These are phyloP conservation scores for Leucoraja ocellata DNA, from an alignment of 2,797 vertebrate genomes.

Conservation along the genomic window DNA sequence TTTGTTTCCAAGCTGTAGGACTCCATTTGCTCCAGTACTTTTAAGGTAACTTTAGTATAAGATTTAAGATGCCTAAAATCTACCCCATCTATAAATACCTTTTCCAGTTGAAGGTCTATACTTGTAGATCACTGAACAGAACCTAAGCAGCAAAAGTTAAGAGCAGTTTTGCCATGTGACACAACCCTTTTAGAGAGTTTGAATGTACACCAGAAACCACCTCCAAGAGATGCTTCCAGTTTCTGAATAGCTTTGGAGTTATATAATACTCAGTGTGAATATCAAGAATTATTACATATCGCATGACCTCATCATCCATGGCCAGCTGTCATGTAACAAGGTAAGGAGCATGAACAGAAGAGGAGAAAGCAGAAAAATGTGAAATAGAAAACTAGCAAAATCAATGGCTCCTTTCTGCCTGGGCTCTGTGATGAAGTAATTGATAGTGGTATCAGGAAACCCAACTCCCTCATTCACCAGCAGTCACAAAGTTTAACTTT, in stretches of 20 bases:
- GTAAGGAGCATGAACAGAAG: background rate
- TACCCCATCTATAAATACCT: background rate
- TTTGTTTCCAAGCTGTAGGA: too few species aligned
- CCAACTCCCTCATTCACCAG: background rate
- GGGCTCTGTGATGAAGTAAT: background rate
- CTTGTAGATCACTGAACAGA: background rate
- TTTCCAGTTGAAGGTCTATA: background rate
- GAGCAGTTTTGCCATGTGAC: background rate
- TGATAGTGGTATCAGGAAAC: background rate
- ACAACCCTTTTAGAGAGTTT: background rate
- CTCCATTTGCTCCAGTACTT: background rate
- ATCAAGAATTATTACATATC: background rate
- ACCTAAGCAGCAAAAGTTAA: background rate
- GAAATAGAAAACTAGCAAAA: background rate
- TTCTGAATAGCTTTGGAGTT: background rate
- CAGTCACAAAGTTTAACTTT: background rate
- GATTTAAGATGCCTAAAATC: background rate
- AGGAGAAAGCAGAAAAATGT: background rate
- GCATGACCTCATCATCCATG: background rate
- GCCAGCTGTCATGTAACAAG: background rate
- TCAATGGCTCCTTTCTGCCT: too few species aligned
- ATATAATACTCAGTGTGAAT: background rate
- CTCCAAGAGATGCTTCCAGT: background rate
- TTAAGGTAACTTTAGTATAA: background rate
- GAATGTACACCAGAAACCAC: background rate